Evolutionary conservation across 2,888 invertebrate species (phyloP), one percentile per base, ranked within the genome.

Genomic region (Sylvicola cinctus): DNA sequence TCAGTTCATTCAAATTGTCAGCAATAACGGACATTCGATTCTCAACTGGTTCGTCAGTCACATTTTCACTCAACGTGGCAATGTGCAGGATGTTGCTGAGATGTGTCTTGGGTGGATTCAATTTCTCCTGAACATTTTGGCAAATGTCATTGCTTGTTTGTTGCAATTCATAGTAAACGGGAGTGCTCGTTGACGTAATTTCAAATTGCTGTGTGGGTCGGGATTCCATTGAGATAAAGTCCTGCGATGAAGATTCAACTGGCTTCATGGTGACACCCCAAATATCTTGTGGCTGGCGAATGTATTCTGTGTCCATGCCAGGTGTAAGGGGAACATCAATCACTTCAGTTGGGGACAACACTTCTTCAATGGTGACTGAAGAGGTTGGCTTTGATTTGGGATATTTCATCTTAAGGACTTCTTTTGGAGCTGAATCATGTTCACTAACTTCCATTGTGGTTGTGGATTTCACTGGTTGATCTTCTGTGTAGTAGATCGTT

Each of bases 41-140:
- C 41, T 68, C 65, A 0, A 62, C 53, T 1, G 66, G 61, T 42
- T 67, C 60, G 13, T 65, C 62, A 2, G 62, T 61, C 6, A 66
- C 51, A 35, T 63, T 58, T 44, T 70, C 66, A 30, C 66, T 63
- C 1, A 72, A 48, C 0, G 68, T 66, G 1, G 71, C 69, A 33
- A 72, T 54, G 41, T 69, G 68, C n/a, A 74, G 50, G 2, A 72
- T 61, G 44, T 69, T 68, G 32, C 65, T 66, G n/a, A 72, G 48
- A 36, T 67, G 63, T 12, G 65, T 68, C 40, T 60, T 56, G 6
- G 55, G 54, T 2, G 63, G 62, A 32, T 65, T 62, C 38, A 66
- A 65, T 6, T 69, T 47, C 40, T 65, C 66, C 40, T 62, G 65
- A 11, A 68, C 58, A 40, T 69, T 58, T 41, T 66, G 64, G 3